Evolutionary conservation across 2,797 vertebrate species (phyloP), one percentile per base, ranked within the genome.

Genomic region (Aplochiton taeniatus): DNA sequence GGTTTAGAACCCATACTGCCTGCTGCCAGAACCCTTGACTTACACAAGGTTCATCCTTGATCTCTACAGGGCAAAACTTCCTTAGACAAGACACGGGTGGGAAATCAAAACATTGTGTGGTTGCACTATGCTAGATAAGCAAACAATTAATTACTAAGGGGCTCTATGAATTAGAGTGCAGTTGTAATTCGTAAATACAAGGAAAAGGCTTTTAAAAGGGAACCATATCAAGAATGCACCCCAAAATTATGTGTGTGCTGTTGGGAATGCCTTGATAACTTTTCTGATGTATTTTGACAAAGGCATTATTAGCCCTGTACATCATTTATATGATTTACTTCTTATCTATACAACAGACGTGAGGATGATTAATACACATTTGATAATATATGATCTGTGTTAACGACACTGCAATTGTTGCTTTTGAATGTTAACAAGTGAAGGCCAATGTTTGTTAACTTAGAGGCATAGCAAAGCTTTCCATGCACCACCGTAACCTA

Each of bases 1-100:
- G 41, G 66, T 81, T 88, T 62, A 87, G 76, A 86, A 67, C 72
- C 77, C 67, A 75, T 69, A 76, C 77, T 57, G 64, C 58, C 72
- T 10, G 51, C 72, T 65, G 74, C 77, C 80, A 84, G 74, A 81
- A 82, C 65, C 73, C 82, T 70, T 65, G 71, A 69, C 76, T 76
- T 60, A 66, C 62, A 51, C n/a, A 52, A 31, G n/a, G 66, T 51
- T 52, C 48, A 31, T 31, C 31, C 31, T 31, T 31, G 31, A 31
- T 31, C 31, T 31, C 31, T 31, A 31, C 31, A 31, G 31, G 31
- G 31, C 31, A 31, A 31, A 3, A 6, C 31, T 31, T 31, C 31
- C 31, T 31, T 31, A 31, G 31, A 31, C 31, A 31, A 31, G 31
- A 31, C 31, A 31, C 6, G 31, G 31, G 3, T 31, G 2, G 31